These are phyloP conservation scores for Sturnira hondurensis DNA, from an alignment of 2,113 vertebrate genomes.

Conservation along the genomic window DNA sequence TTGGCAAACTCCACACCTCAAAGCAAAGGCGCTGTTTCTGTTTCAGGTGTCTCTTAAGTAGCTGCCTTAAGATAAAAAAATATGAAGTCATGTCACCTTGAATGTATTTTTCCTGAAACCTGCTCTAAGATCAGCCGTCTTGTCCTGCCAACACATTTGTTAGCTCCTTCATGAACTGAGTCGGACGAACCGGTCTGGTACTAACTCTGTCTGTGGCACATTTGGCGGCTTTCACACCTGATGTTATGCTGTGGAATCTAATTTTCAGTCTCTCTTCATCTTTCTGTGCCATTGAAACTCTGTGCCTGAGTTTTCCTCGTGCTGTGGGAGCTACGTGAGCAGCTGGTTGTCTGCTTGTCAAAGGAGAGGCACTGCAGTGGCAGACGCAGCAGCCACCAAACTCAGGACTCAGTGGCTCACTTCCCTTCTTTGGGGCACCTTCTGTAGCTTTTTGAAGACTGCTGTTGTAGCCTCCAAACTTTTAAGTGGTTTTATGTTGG, in stretches of 20 bases:
- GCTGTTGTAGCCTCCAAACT: conserved; percentile 66
- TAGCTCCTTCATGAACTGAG: conserved; percentile 84
- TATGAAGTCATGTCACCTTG: conserved; percentile 84
- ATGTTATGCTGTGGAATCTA: conserved; percentile 87
- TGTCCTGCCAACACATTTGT: conserved; percentile 51
- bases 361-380: conserved; percentile 86
- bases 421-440: conserved; percentile 65
- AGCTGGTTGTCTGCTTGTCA: conserved; percentile 80
- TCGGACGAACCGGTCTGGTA: conserved; percentile 68
- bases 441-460: conserved; percentile 74
- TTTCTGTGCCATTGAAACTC: conserved; percentile 80
- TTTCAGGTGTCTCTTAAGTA: conserved; percentile 57
- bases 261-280: conserved; percentile 69
- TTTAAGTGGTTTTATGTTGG: background rate
- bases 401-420: conserved; percentile 79
- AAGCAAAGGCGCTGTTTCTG: conserved; percentile 83
- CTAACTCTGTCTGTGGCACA: conserved; percentile 38
- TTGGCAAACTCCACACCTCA: conserved; percentile 93
- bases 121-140: conserved; percentile 40
- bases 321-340: conserved; percentile 85
- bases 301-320: conserved; percentile 81
- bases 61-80: conserved; percentile 85
- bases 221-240: conserved; percentile 87
- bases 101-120: conserved; percentile 81
- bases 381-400: conserved; percentile 88